Evolutionary conservation across 2,888 invertebrate species (phyloP).

Genomic region (Acleris literana): DNA sequence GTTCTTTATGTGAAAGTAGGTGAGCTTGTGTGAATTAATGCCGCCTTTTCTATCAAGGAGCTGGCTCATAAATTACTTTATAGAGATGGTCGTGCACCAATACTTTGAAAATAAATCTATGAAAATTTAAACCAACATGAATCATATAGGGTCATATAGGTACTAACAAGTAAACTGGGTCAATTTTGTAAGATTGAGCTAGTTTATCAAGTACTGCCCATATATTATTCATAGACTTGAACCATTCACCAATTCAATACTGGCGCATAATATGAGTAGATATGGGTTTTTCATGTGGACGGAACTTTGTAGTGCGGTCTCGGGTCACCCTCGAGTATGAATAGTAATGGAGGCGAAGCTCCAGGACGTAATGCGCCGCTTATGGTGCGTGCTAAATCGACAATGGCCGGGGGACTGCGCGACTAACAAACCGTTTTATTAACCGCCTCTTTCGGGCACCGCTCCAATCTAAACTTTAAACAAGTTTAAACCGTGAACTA

Average conservation of each 20-base stretch:
- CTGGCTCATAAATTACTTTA: too few species aligned
- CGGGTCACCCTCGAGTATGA: slow-evolving; percentile 62
- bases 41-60: slow-evolving; percentile 2
- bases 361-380: slow-evolving; percentile 67
- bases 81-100: background rate
- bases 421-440: slow-evolving; percentile 69
- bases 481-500: slow-evolving; percentile 53
- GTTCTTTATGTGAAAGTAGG: slow-evolving; percentile 32
- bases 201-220: slow-evolving; percentile 14
- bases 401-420: slow-evolving; percentile 67
- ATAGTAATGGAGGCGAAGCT: slow-evolving; percentile 76
- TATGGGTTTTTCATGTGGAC: slow-evolving; percentile 55
- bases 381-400: slow-evolving; percentile 82
- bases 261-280: slow-evolving; percentile 27
- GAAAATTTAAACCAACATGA: slow-evolving; percentile 1
- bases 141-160: background rate
- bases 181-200: slow-evolving; percentile 6
- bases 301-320: slow-evolving; percentile 49
- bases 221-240: slow-evolving; percentile 43
- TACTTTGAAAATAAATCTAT: slow-evolving; percentile 1
- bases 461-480: slow-evolving; percentile 60
- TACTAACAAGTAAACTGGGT: slow-evolving; percentile 3
- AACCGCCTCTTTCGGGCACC: slow-evolving; percentile 58
- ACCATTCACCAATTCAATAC: background rate
- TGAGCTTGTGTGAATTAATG: slow-evolving; percentile 15